Evolutionary conservation across 1,140 invertebrate species (phyloP).

Genomic region (Drosophila albomicans): DNA sequence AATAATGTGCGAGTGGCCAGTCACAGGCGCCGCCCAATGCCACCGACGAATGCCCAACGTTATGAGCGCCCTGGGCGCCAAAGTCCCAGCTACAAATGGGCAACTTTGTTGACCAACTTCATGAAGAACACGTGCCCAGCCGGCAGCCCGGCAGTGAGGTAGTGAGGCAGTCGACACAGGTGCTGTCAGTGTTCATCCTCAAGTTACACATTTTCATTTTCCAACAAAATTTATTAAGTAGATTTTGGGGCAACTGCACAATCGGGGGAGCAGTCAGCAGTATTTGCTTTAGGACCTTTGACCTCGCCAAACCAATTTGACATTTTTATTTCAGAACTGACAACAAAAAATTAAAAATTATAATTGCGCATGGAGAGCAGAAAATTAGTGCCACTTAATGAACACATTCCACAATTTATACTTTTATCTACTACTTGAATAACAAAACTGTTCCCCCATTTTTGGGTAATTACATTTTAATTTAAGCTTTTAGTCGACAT

Average conservation of each 20-base stretch:
- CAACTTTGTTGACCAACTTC: conserved; percentile 78
- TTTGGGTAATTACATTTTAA: conserved; percentile 62
- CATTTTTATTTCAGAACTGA: conserved; percentile 46
- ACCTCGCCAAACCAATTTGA: conserved; percentile 26
- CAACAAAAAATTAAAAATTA: conserved; percentile 63
- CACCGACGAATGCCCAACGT: conserved; percentile 47
- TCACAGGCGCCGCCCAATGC: conserved; percentile 8
- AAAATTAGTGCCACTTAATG: conserved; percentile 69
- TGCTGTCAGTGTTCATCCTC: conserved; percentile 52
- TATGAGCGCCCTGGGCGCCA: conserved; percentile 31
- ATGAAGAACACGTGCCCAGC: conserved; percentile 45
- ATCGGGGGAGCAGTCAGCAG: neutral
- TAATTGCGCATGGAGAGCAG: conserved; percentile 55
- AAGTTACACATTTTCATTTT: conserved; percentile 74
- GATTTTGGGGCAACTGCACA: conserved; percentile 40
- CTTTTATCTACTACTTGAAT: conserved; percentile 44
- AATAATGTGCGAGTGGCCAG: conserved; percentile 69
- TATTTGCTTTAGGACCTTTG: conserved; percentile 22
- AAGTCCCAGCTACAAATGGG: conserved; percentile 36
- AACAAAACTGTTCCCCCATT: neutral
- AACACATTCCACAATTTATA: conserved; percentile 70
- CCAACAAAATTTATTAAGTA: conserved; percentile 73
- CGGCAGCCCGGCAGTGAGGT: no score
- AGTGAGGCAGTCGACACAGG: conserved; percentile 50
- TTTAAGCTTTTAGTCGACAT: conserved; percentile 25